Conservation (phyloP, 1,140 invertebrate species). For the Aleiodes sp. region DNA sequence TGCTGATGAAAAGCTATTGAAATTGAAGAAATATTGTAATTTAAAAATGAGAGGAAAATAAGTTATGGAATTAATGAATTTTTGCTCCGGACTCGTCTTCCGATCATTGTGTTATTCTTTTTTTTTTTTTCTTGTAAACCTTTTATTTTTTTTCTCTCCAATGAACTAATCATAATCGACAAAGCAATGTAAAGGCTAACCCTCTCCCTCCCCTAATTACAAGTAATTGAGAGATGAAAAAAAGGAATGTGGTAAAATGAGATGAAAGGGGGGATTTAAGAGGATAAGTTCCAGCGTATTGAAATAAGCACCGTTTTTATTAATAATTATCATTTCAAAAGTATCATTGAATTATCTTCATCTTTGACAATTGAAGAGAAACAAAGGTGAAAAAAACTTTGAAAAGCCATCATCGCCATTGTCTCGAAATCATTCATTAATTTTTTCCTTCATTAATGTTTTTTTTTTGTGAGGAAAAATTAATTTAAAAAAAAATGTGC, state of each 20-base stretch:
- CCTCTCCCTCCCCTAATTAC: neutral
- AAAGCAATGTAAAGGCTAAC: slow-evolving; percentile 13
- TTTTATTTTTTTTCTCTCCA: neutral
- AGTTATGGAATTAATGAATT: neutral
- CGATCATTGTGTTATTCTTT: slow-evolving; percentile 2
- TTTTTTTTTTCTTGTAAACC: slow-evolving; percentile 5
- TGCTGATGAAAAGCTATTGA: too few species aligned
- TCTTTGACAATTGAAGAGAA: too few species aligned
- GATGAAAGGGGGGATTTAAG: neutral
- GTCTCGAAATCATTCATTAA: neutral
- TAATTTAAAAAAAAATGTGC: too few species aligned
- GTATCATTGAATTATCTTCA: slow-evolving; percentile 8
- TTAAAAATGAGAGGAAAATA: neutral
- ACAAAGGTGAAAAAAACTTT: neutral
- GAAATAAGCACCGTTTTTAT: slow-evolving; percentile 8
- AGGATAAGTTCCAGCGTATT: slow-evolving; percentile 6
- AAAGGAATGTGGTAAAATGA: too few species aligned
- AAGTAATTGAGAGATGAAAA: neutral
- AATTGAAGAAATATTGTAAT: too few species aligned
- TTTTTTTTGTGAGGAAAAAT: too few species aligned
- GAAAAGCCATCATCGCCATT: neutral
- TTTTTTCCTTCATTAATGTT: neutral
- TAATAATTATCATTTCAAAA: too few species aligned
- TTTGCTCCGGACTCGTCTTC: slow-evolving; percentile 25
- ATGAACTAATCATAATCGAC: neutral